phyloP scores from a whole-genome alignment of 2,888 invertebrate genomes.

The Eustalomyia histrio region DNA sequence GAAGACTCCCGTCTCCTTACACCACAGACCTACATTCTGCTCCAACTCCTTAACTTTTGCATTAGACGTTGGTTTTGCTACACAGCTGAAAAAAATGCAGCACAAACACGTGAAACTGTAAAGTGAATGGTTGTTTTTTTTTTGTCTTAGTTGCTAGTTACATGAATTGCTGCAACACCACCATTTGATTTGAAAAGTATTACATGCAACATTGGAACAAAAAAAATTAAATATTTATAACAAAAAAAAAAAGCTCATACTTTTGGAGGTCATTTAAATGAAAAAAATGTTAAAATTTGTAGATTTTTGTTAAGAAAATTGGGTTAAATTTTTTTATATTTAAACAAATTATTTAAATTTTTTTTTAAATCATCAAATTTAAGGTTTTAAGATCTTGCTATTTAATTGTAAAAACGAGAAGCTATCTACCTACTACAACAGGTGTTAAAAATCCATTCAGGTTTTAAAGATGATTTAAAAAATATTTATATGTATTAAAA shows the following conservation, averaged over 20 bases:
- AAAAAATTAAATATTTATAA: no score
- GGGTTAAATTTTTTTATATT: background rate
- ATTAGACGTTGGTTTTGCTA: slow-evolving; percentile 16
- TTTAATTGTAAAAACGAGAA: background rate
- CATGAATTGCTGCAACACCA: slow-evolving; percentile 14
- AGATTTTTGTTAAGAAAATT: background rate
- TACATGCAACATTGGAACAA: slow-evolving; percentile 36
- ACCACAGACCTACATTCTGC: slow-evolving; percentile 55
- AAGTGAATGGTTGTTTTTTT: slow-evolving; percentile 52
- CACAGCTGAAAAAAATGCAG: slow-evolving; percentile 38
- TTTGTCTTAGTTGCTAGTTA: background rate
- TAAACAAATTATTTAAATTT: background rate
- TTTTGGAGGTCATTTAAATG: slow-evolving; percentile 57
- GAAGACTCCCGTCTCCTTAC: slow-evolving; percentile 36
- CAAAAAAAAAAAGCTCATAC: slow-evolving; percentile 24
- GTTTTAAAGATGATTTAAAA: background rate
- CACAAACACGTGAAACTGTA: slow-evolving; percentile 63
- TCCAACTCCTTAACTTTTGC: background rate
- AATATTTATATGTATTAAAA: background rate
- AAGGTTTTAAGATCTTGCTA: background rate
- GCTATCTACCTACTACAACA: background rate
- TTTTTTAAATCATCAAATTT: background rate
- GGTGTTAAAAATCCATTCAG: background rate
- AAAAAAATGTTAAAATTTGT: background rate
- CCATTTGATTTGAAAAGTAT: slow-evolving; percentile 55